Base-by-base conservation (phyloP, 64 coral and sea anemone species). In the Pachyseris speciosa region DNA sequence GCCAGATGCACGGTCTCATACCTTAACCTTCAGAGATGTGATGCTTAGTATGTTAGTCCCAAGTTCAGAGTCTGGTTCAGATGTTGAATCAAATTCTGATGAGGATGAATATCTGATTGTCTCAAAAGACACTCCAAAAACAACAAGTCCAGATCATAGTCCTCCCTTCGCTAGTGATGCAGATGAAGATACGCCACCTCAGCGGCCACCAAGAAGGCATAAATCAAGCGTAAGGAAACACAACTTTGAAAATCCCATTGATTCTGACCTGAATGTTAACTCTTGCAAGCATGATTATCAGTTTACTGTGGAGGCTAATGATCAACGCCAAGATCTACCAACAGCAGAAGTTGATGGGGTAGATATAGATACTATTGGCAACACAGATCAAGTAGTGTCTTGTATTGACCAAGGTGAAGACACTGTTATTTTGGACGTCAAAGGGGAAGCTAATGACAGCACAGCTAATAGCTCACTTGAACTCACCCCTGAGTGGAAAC, bases 351-450 rank as follows among this genome's bases (percentile, higher is more conserved):
- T 96, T 9, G 94, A 96, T 42, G 94, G 94, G 9, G 94, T 96
- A 5, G 94, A 96, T 51, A 86, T 86, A 38, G 94, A 96, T 37
- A 96, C 89, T 11, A 78, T 92, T 63, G 89, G 89, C 9, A 80
- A 91, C 30, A 83, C 45, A 59, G 80, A 89, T 24, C 90, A 96
- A 34, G 77, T 83, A 32, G 90, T 96, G 15, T 84, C 94, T 37
- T 93, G 53, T 47, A 96, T 96, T 60, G 94, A 96, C 63, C 94
- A 96, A 65, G 94, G 94, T 43, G 94, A 96, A 64, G 94, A 96
- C 59, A 84, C 87, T 38, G 94, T 96, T 67, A 96, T 96, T 89
- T 69, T 96, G 47, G 90, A 96, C 67, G 80, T 96, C 43, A 74
- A 86, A 27, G 86, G 86, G 25, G 78, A 93, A 24, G 20, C 68